phyloP scores from a whole-genome alignment of 2,113 vertebrate species.

The Dromaius novaehollandiae region DNA sequence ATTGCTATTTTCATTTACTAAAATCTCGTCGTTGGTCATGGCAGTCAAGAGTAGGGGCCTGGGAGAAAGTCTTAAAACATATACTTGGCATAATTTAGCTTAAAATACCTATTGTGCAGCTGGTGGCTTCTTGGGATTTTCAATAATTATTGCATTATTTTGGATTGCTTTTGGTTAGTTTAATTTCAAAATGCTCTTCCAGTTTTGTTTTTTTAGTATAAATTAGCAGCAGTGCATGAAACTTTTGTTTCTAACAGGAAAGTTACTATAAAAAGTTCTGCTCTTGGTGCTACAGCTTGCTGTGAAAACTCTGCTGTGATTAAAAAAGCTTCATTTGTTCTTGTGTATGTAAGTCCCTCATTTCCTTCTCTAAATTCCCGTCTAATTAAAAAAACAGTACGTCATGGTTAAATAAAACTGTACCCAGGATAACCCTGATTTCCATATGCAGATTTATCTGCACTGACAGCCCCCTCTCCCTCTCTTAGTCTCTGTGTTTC shows the following conservation, averaged over 20 bases:
- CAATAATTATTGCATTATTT: neutral
- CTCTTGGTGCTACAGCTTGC: constrained; percentile 35
- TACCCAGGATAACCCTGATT: constrained; percentile 91
- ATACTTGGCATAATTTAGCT: neutral
- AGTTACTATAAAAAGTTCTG: constrained; percentile 68
- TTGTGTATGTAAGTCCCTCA: constrained; percentile 55
- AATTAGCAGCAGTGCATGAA: neutral
- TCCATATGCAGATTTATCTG: constrained; percentile 98
- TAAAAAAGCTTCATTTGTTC: constrained; percentile 30
- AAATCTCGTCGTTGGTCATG: neutral
- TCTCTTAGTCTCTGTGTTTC: constrained; percentile 53
- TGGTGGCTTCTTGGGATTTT: neutral
- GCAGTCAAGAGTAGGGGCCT: neutral
- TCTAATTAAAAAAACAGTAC: constrained; percentile 83
- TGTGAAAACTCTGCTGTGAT: constrained; percentile 11
- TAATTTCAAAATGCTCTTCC: neutral
- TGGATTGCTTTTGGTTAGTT: neutral
- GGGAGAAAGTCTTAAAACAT: neutral
- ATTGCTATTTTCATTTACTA: neutral
- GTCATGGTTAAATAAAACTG: constrained; percentile 88
- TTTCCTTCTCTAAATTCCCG: constrained; percentile 75
- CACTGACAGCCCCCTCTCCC: constrained; percentile 83
- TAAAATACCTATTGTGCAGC: neutral
- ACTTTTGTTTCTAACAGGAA: constrained; percentile 13
- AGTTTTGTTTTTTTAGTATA: neutral